Base-by-base conservation (phyloP, 2,888 invertebrate species). In the Drosophila greeni region DNA sequence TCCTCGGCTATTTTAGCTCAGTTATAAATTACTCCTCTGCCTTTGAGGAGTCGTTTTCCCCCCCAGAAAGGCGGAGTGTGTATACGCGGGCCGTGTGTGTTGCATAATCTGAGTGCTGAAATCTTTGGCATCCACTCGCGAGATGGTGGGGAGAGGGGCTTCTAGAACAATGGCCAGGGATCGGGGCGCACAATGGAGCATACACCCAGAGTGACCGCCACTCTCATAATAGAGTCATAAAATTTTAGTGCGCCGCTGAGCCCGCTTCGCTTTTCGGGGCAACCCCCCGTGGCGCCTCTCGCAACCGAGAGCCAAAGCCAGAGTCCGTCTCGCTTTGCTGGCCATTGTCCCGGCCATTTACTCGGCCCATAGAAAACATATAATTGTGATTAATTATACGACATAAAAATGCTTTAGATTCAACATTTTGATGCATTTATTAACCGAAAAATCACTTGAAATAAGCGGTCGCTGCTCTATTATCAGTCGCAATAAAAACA, bases 161-260 rank as follows among this genome's bases (percentile, higher is more conserved):
- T 61, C 73, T 77, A 79, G 79, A 79, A 78, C 78, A 78, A 78
- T 78, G 67, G 78, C 70, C 43, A 43, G 49, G 58, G 48, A 47
- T 49, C 56, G 45, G 53, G 39, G 37, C 42, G 62, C 69, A 79
- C 82, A 79, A 80, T 76, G 65, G 55, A 73, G 66, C 49, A n/a
- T n/a, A 62, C 72, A 67, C 45, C 45, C n/a, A n/a, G 76, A 73
- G 72, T 74, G 76, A 68, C 80, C 78, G 73, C 75, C 75, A 79
- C 82, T 75, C 78, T 82, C 81, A 84, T 82, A 82, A 82, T 82
- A 82, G 83, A 82, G 82, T 82, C 83, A 82, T 82, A 82, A 82
- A 82, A 77, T 82, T 82, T 82, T 82, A 82, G 82, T 82, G 80
- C 74, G 70, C 80, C 77, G 69, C 79, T 73, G 74, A 70, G 78